Percentiles rank a stretch among this genome's conserved stretches.
phyloP scores from a whole-genome alignment of 2,888 invertebrate genomes.

The Latrodectus hesperus region DNA sequence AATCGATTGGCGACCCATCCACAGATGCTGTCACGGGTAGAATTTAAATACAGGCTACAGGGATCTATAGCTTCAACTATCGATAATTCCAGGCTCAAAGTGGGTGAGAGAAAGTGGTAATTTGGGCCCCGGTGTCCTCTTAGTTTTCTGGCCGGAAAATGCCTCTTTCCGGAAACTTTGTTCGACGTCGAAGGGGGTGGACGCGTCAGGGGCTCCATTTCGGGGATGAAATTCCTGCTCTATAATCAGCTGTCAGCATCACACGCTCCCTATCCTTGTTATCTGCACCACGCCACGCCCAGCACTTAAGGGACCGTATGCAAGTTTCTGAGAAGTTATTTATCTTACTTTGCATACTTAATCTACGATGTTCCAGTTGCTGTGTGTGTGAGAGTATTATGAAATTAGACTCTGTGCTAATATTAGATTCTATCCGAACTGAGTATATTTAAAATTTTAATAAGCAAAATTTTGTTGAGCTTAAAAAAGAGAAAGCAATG shows the following conservation, averaged over 20 bases:
- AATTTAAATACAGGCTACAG: slow-evolving; percentile 47
- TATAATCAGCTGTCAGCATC: slow-evolving; percentile 62
- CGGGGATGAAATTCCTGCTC: slow-evolving; percentile 56
- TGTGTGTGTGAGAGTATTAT: too few species aligned
- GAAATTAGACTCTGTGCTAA: too few species aligned
- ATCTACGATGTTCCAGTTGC: background rate
- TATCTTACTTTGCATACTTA: background rate
- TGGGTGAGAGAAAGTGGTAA: slow-evolving; percentile 15
- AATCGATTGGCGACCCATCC: background rate
- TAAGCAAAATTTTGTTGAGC: too few species aligned
- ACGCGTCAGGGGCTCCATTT: slow-evolving; percentile 47
- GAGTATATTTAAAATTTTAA: too few species aligned
- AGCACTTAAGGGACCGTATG: slow-evolving; percentile 43
- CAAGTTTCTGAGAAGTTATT: background rate
- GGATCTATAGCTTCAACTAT: background rate
- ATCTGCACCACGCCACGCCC: slow-evolving; percentile 45
- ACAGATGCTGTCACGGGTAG: background rate
- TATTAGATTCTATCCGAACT: too few species aligned
- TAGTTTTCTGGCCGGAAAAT: slow-evolving; percentile 26
- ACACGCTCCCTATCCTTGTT: slow-evolving; percentile 59
- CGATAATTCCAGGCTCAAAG: slow-evolving; percentile 28
- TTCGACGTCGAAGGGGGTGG: slow-evolving; percentile 45
- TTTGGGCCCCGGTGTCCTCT: slow-evolving; percentile 21
- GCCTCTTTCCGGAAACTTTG: slow-evolving; percentile 37
- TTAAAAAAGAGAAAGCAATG: too few species aligned